Evolutionary conservation across 2,888 invertebrate species (phyloP).

Genomic region (Acleris emargana): DNA sequence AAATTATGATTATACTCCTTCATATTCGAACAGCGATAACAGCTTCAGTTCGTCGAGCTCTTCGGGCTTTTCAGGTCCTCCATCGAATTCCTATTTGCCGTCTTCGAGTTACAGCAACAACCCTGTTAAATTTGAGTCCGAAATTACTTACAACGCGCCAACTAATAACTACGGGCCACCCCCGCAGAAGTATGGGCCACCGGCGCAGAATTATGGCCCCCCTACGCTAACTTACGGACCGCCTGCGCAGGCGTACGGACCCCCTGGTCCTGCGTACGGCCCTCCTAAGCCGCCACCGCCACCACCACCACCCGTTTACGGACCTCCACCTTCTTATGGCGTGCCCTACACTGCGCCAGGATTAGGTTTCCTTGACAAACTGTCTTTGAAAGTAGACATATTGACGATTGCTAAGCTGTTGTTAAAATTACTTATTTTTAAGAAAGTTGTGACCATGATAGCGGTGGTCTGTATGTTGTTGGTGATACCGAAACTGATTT

Average conservation of each 20-base stretch:
- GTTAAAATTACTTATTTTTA: constrained; percentile 90
- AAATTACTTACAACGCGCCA: constrained; percentile 65
- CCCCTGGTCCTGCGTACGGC: constrained; percentile 64
- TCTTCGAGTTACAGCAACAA: constrained; percentile 53
- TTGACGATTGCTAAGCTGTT: constrained; percentile 89
- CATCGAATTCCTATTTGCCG: constrained; percentile 54
- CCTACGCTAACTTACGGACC: constrained; percentile 63
- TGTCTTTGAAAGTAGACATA: constrained; percentile 88
- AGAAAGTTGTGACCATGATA: constrained; percentile 91
- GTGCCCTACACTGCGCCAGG: constrained; percentile 82
- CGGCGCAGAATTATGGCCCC: constrained; percentile 61
- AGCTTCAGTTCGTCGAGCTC: constrained; percentile 63
- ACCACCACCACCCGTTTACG: constrained; percentile 60
- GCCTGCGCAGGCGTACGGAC: constrained; percentile 67
- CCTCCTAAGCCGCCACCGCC: constrained; percentile 55
- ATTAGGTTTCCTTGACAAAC: constrained; percentile 85
- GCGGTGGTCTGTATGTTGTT: constrained; percentile 89
- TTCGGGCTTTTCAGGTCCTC: constrained; percentile 48
- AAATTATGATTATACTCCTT: constrained; percentile 73
- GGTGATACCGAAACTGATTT: constrained; percentile 88
- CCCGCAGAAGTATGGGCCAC: constrained; percentile 54
- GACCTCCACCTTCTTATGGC: constrained; percentile 77
- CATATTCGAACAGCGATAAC: constrained; percentile 60
- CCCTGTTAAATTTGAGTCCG: constrained; percentile 63
- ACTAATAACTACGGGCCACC: constrained; percentile 67